phyloP scores from a whole-genome alignment of 2,888 invertebrate species.

The Pterobdella sp. region DNA sequence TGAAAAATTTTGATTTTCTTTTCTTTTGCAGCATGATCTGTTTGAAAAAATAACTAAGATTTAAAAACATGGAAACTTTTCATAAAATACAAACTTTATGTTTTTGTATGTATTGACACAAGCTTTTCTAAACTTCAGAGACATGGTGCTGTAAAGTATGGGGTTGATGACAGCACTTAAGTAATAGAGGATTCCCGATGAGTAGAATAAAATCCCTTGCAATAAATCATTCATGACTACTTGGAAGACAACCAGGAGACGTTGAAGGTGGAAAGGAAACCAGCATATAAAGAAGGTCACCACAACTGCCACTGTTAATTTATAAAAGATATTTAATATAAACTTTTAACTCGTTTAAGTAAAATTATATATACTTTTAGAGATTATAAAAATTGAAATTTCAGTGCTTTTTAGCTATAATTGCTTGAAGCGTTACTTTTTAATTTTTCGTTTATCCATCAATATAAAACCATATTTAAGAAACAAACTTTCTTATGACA shows the following conservation, averaged over 20 bases:
- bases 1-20: neutral
- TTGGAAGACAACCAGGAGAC: conserved; percentile 63
- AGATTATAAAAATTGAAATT: too few relatives aligned
- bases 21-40: neutral
- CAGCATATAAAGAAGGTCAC: conserved; percentile 49
- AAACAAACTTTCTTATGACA: too few relatives aligned
- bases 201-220: conserved; percentile 67
- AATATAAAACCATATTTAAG: too few relatives aligned
- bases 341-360: too few relatives aligned
- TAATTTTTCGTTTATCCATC: too few relatives aligned
- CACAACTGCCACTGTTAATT: conserved; percentile 45
- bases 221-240: conserved; percentile 41
- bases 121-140: conserved; percentile 71
- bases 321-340: too few relatives aligned
- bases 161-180: conserved; percentile 87
- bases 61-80: too few relatives aligned
- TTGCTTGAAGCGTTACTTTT: too few relatives aligned
- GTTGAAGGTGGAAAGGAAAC: conserved; percentile 48
- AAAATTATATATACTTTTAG: too few relatives aligned
- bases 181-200: conserved; percentile 82
- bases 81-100: too few relatives aligned
- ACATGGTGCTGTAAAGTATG: conserved; percentile 86
- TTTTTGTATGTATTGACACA: too few relatives aligned
- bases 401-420: too few relatives aligned
- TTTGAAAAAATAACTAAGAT: neutral